A percentile compares a stretch with the other conserved stretches of the same genome.
phyloP scores from a whole-genome alignment of 2,113 vertebrate genomes.

The Podilymbus podiceps region DNA sequence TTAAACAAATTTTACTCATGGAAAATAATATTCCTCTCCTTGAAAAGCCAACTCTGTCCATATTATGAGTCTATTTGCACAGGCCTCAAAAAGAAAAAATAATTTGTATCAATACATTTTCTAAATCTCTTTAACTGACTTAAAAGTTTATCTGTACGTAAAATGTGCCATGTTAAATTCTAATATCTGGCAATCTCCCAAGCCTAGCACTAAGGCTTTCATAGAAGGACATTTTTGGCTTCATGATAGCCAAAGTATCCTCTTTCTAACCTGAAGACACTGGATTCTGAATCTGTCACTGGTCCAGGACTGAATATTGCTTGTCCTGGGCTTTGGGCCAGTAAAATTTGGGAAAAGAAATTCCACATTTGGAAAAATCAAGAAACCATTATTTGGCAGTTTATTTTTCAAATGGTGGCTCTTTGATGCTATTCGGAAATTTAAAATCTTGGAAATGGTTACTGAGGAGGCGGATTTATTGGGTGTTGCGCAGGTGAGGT shows the following conservation, averaged over 20 bases:
- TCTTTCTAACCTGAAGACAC: constrained; percentile 20
- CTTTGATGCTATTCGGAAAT: constrained; percentile 23
- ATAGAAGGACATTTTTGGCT: constrained; percentile 15
- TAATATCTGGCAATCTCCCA: neutral
- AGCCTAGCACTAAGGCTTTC: neutral
- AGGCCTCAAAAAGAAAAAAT: neutral
- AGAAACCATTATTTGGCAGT: constrained; percentile 7
- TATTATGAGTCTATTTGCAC: neutral
- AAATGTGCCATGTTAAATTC: neutral
- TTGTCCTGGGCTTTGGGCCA: constrained; percentile 26
- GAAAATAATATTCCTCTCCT: neutral
- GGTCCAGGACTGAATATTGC: constrained; percentile 20
- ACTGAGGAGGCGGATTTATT: constrained; percentile 49
- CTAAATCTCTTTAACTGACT: constrained; percentile 6
- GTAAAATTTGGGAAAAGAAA: constrained; percentile 34
- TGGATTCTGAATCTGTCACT: neutral
- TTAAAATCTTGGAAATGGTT: constrained; percentile 34
- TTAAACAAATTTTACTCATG: neutral
- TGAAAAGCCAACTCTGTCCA: neutral
- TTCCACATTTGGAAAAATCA: constrained; percentile 55
- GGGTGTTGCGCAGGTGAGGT: constrained; percentile 29
- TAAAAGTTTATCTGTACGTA: constrained; percentile 20
- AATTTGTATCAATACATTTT: neutral
- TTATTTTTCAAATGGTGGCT: constrained; percentile 37
- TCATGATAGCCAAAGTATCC: constrained; percentile 6